Evolutionary conservation across 2,888 invertebrate genomes (phyloP).

Genomic region (Drosophila testacea): DNA sequence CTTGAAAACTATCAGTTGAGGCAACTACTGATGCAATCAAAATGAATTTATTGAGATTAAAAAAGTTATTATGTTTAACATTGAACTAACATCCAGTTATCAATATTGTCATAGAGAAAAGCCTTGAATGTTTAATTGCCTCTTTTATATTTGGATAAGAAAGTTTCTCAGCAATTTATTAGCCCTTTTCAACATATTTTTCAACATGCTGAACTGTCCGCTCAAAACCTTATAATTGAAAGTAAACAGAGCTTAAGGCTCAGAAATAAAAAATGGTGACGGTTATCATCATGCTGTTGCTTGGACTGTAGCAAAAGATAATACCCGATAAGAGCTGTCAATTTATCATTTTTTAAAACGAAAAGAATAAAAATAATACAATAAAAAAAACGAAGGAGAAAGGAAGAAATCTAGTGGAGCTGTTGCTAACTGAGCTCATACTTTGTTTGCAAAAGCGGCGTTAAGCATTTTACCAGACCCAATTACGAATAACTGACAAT

Average conservation of each 20-base stretch:
- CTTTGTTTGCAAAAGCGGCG: slow-evolving; percentile 29
- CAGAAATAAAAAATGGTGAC: slow-evolving; percentile 19
- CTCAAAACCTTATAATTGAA: slow-evolving; percentile 41
- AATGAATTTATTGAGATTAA: neutral
- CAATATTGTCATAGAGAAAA: too few species aligned
- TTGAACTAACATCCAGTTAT: neutral
- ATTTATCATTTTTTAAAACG: slow-evolving; percentile 66
- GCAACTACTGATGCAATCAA: neutral
- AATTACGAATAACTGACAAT: slow-evolving; percentile 63
- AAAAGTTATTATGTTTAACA: neutral
- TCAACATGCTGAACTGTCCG: neutral
- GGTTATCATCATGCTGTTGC: slow-evolving; percentile 33
- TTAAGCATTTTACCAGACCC: slow-evolving; percentile 55
- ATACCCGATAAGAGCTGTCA: slow-evolving; percentile 76
- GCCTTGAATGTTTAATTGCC: too few species aligned
- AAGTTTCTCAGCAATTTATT: too few species aligned
- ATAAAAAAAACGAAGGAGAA: neutral
- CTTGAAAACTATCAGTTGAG: too few species aligned
- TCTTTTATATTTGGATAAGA: too few species aligned
- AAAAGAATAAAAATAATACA: slow-evolving; percentile 2
- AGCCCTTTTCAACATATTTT: slow-evolving; percentile 2
- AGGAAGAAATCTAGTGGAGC: slow-evolving; percentile 38
- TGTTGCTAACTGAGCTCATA: slow-evolving; percentile 39
- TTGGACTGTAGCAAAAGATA: slow-evolving; percentile 47
- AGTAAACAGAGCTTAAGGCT: slow-evolving; percentile 43